A percentile compares a stretch with the other conserved stretches of the same genome.
These are phyloP conservation scores for Euzophera pinguis DNA, from an alignment of 2,888 invertebrate species.

Conservation along the genomic window DNA sequence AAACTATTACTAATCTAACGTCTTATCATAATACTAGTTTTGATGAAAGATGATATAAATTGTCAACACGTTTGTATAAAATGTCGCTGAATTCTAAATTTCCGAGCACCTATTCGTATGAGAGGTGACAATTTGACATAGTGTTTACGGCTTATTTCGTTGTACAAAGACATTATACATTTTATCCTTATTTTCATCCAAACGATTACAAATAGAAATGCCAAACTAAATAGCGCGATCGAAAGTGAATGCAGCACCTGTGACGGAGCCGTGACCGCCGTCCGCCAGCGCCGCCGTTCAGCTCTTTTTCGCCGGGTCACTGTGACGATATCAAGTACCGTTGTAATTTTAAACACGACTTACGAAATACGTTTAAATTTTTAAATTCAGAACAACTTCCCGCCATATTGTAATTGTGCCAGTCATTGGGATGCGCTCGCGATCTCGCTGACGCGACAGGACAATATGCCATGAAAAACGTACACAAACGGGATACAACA, in stretches of 20 bases:
- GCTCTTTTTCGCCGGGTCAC: slow-evolving; percentile 62
- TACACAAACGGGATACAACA: slow-evolving; percentile 32
- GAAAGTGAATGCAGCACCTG: slow-evolving; percentile 76
- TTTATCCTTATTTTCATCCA: too few species aligned
- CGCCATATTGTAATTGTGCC: slow-evolving; percentile 5
- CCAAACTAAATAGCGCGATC: slow-evolving; percentile 32
- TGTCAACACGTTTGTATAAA: too few species aligned
- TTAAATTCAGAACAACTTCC: slow-evolving; percentile 10
- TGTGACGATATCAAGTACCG: slow-evolving; percentile 56
- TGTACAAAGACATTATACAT: too few species aligned
- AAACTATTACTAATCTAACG: too few species aligned
- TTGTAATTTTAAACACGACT: slow-evolving; percentile 42
- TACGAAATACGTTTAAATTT: slow-evolving; percentile 24
- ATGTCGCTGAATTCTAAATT: too few species aligned
- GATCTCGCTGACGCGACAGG: slow-evolving; percentile 36
- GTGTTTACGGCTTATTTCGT: too few species aligned
- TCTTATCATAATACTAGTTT: too few species aligned
- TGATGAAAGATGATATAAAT: too few species aligned
- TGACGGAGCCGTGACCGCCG: slow-evolving; percentile 56
- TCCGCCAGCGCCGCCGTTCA: slow-evolving; percentile 30
- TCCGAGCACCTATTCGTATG: too few species aligned
- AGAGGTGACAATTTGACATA: too few species aligned
- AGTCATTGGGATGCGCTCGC: slow-evolving; percentile 9
- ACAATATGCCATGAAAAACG: slow-evolving; percentile 59
- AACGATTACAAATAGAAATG: too few species aligned